phyloP scores from a whole-genome alignment of 2,888 invertebrate genomes.

The Athripsodes cinereus region DNA sequence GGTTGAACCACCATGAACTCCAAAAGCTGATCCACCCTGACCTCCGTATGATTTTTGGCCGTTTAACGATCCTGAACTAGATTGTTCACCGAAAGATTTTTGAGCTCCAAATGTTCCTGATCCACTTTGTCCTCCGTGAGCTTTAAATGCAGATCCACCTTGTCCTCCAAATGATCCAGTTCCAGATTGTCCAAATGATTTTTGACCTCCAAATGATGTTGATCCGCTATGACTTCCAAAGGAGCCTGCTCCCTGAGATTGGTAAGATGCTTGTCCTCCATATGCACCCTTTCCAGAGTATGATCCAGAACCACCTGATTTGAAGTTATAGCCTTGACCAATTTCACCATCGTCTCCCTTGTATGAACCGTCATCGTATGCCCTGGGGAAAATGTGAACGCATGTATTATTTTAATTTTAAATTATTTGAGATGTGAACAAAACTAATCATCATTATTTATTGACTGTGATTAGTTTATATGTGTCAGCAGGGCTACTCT shows the following conservation, averaged over 20 bases:
- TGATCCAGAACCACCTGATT: not conserved
- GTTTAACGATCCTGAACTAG: not conserved
- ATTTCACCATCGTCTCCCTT: constrained; percentile 12
- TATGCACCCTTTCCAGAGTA: not conserved
- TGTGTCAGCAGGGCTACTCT: too few species aligned
- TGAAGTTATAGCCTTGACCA: not conserved
- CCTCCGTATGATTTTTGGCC: not conserved
- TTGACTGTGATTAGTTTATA: too few species aligned
- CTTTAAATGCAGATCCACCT: not conserved
- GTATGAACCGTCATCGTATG: constrained; percentile 20
- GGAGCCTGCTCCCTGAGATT: not conserved
- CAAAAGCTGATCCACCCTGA: not conserved
- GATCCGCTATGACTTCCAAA: not conserved
- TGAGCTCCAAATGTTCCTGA: not conserved
- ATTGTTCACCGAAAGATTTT: constrained; percentile 1
- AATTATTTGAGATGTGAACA: too few species aligned
- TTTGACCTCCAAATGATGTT: not conserved
- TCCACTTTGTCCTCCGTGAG: not conserved
- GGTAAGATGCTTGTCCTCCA: not conserved
- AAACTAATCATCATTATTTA: too few species aligned
- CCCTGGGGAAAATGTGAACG: constrained; percentile 7
- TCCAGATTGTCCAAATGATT: not conserved
- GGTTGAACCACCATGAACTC: not conserved
- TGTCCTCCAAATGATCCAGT: not conserved
- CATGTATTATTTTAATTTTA: too few species aligned